These are phyloP conservation scores for Hybognathus amarus DNA, from an alignment of 2,797 vertebrate genomes.

Conservation along the genomic window DNA sequence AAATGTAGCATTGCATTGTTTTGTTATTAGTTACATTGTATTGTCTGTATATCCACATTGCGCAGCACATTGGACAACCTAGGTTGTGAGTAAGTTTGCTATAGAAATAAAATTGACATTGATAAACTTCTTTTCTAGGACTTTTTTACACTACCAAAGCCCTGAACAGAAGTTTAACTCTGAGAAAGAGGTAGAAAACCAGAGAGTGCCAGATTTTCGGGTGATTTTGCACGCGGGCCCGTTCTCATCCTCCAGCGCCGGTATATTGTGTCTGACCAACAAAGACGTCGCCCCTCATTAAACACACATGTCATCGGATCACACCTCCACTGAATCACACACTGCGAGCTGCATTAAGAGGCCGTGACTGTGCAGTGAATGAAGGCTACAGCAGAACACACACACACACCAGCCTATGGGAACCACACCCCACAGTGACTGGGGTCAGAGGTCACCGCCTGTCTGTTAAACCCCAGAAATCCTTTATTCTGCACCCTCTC, in stretches of 20 bases:
- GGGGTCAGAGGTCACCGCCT: conserved; percentile 69
- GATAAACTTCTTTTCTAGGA: neutral
- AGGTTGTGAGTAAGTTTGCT: too few relatives aligned
- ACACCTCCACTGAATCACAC: conserved; percentile 78
- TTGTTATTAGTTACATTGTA: too few relatives aligned
- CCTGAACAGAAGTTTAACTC: neutral
- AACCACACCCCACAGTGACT: conserved; percentile 72
- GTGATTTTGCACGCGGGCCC: neutral
- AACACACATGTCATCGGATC: conserved; percentile 86
- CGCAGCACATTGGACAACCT: too few relatives aligned
- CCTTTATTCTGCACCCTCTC: conserved; percentile 48
- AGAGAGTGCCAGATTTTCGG: neutral
- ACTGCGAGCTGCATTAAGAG: conserved; percentile 80
- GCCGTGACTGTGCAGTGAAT: conserved; percentile 82
- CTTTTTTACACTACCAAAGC: neutral
- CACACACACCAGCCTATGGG: conserved; percentile 71
- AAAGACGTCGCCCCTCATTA: conserved; percentile 83
- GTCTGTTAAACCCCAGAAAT: conserved; percentile 64
- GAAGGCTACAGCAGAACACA: conserved; percentile 73
- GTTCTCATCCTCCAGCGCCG: conserved; percentile 18
- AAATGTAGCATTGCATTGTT: too few relatives aligned
- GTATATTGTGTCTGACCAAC: conserved; percentile 78
- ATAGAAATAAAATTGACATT: too few relatives aligned
- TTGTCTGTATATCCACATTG: too few relatives aligned
- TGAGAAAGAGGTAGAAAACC: neutral